Percentiles rank a stretch among this genome's conserved stretches.
phyloP scores from a whole-genome alignment of 2,888 invertebrate genomes.

The Phaedon cochleariae region DNA sequence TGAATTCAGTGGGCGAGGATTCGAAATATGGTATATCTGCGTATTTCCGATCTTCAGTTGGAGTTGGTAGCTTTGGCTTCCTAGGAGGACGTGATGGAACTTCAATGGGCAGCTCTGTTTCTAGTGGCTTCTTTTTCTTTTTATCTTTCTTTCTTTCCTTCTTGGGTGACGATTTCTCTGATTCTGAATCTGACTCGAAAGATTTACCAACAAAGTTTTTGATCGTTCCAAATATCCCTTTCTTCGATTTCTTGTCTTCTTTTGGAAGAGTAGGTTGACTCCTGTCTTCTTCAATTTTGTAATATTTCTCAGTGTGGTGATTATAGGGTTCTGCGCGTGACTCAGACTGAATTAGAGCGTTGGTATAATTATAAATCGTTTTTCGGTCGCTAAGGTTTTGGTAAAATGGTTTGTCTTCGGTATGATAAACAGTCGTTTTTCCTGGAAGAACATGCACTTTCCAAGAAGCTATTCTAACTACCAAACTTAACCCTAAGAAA shows the following conservation, averaged over 20 bases:
- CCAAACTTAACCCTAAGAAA: conserved; percentile 53
- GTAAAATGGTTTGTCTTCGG: conserved; percentile 53
- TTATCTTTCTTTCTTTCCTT: conserved; percentile 51
- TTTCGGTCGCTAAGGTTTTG: conserved; percentile 39
- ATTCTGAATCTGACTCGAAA: conserved; percentile 60
- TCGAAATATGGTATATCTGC: conserved; percentile 57
- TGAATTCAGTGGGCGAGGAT: conserved; percentile 47
- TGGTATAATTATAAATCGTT: conserved; percentile 53
- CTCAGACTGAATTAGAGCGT: conserved; percentile 59
- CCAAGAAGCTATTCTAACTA: conserved; percentile 61
- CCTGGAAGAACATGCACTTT: conserved; percentile 63
- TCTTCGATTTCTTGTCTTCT: conserved; percentile 57
- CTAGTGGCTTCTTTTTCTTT: conserved; percentile 45
- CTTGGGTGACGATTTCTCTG: conserved; percentile 57
- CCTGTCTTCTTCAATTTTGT: conserved; percentile 34
- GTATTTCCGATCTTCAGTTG: conserved; percentile 50
- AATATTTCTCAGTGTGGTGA: conserved; percentile 44
- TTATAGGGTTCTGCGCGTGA: conserved; percentile 57
- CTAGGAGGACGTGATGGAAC: conserved; percentile 45
- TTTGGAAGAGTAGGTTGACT: conserved; percentile 42
- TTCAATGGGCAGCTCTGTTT: conserved; percentile 50
- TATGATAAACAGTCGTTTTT: conserved; percentile 55
- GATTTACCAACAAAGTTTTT: conserved; percentile 60
- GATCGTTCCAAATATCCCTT: conserved; percentile 59
- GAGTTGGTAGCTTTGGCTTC: conserved; percentile 57